phyloP scores from a whole-genome alignment of 2,888 invertebrate species.

The Thyatira batis region DNA sequence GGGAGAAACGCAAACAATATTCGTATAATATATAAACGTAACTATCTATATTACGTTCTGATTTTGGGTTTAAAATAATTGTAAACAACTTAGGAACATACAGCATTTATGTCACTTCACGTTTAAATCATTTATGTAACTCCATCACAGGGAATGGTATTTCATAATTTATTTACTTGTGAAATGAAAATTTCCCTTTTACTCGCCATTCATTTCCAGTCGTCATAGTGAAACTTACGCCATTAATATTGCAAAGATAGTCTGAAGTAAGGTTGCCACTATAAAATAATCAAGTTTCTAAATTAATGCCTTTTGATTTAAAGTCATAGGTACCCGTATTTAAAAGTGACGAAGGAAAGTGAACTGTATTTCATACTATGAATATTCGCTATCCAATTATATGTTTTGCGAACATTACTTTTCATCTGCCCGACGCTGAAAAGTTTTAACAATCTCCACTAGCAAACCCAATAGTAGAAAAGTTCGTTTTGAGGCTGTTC shows the following conservation, averaged over 20 bases:
- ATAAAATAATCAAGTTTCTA: neutral
- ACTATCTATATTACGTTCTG: no score
- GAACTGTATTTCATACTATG: neutral
- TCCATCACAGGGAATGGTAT: conserved; percentile 2
- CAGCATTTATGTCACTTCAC: conserved; percentile 5
- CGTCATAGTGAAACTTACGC: conserved; percentile 24
- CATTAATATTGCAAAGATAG: conserved; percentile 32
- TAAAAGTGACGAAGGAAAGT: neutral
- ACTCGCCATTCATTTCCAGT: conserved; percentile 18
- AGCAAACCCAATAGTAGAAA: neutral
- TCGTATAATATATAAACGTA: no score
- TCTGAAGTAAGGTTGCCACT: conserved; percentile 6
- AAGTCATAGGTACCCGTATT: neutral
- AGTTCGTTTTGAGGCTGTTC: neutral
- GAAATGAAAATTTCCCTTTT: conserved; percentile 31
- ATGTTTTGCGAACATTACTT: neutral
- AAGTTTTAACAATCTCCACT: neutral
- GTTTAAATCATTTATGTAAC: conserved; percentile 11
- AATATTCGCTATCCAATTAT: neutral
- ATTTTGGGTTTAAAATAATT: no score
- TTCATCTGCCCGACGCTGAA: neutral
- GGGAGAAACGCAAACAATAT: no score
- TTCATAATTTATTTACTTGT: conserved; percentile 34
- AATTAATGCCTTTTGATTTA: neutral
- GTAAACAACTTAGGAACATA: no score